Evolutionary conservation across 1,140 invertebrate species (phyloP).

Genomic region (Psilanteris sp.): DNA sequence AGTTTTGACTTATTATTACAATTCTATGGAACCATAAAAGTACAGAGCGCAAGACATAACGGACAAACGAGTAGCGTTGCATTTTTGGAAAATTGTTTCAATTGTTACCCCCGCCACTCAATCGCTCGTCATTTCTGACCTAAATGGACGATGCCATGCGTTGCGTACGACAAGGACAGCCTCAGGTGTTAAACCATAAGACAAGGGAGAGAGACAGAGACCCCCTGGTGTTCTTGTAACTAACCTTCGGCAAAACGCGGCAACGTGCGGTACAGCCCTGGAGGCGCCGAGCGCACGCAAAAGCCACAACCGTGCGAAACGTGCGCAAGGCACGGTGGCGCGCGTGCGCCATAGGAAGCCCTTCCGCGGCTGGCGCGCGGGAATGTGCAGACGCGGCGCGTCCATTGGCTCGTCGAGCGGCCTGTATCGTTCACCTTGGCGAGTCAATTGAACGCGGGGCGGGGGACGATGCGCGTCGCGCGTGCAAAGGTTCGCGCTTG

Average conservation of each 20-base stretch:
- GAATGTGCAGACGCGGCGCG: constrained; percentile 16
- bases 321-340: constrained; percentile 43
- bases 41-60: no score
- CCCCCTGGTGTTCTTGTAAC: constrained; percentile 35
- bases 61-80: no score
- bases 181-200: no score
- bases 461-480: neutral
- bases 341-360: constrained; percentile 8
- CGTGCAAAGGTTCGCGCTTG: constrained; percentile 3
- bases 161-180: no score
- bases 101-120: neutral
- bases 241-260: constrained; percentile 50
- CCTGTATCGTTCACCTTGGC: constrained; percentile 16
- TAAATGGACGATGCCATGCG: constrained; percentile 21
- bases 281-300: constrained; percentile 10
- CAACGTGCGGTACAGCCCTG: constrained; percentile 50
- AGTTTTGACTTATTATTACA: no score
- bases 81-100: no score
- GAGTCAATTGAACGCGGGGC: neutral
- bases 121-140: constrained; percentile 10
- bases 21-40: no score
- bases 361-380: constrained; percentile 13
- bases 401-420: constrained; percentile 18
- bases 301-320: constrained; percentile 23
- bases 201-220: neutral